These are phyloP conservation scores for Drosophila repletoides DNA, from an alignment of 1,140 invertebrate genomes.

Conservation along the genomic window DNA sequence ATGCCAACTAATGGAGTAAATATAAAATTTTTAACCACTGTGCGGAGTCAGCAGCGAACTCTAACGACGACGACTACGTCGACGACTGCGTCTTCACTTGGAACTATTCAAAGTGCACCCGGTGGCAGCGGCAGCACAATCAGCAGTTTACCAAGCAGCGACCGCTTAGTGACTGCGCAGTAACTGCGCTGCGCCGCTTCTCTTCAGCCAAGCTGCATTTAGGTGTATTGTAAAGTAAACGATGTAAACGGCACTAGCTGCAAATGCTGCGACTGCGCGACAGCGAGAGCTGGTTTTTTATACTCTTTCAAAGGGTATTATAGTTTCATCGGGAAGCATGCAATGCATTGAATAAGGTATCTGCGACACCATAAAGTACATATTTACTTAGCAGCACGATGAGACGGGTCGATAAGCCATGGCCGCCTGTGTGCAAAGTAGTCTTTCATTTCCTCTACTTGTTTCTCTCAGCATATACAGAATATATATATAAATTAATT, in stretches of 20 bases:
- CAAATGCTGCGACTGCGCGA: constrained; percentile 50
- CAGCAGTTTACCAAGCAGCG: constrained; percentile 16
- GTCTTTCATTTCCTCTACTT: too few relatives aligned
- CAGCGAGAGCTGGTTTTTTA: constrained; percentile 14
- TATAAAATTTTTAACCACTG: neutral
- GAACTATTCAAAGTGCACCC: constrained; percentile 27
- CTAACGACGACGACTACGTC: neutral
- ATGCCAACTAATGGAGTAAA: too few relatives aligned
- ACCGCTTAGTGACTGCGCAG: constrained; percentile 1
- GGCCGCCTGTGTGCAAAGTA: too few relatives aligned
- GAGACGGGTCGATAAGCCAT: too few relatives aligned
- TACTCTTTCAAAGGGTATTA: too few relatives aligned
- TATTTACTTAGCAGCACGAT: too few relatives aligned
- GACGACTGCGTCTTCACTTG: constrained; percentile 4
- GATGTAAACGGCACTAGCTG: constrained; percentile 63
- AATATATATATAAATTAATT: too few relatives aligned
- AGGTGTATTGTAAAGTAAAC: constrained; percentile 38
- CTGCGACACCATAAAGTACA: too few relatives aligned
- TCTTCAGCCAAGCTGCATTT: neutral
- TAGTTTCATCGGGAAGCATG: too few relatives aligned
- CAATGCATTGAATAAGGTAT: too few relatives aligned
- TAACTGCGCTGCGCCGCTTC: neutral
- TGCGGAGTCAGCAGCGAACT: constrained; percentile 3
- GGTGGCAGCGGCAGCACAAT: neutral
- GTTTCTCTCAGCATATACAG: too few relatives aligned